These are phyloP conservation scores for Varanus komodoensis DNA, from an alignment of 2,113 vertebrate genomes.

Conservation along the genomic window DNA sequence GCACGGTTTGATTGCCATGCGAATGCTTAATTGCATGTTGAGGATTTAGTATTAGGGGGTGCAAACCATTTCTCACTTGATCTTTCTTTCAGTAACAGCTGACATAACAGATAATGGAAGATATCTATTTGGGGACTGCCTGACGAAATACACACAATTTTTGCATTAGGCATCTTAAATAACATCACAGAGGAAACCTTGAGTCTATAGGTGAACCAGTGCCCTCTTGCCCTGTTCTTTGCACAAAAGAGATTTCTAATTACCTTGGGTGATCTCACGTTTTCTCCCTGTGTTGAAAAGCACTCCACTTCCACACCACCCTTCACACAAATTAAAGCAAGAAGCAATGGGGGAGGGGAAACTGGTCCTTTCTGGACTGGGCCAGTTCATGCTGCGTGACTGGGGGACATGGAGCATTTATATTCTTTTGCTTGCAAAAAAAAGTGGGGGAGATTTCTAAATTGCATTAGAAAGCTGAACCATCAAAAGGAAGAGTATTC, in stretches of 20 bases:
- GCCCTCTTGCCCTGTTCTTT: constrained; percentile 31
- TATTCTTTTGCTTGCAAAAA: not conserved
- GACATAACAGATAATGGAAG: constrained; percentile 65
- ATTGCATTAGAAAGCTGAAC: not conserved
- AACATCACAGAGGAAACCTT: not conserved
- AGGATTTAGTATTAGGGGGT: constrained; percentile 83
- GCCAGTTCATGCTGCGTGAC: not conserved
- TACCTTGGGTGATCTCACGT: not conserved
- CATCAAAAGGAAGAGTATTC: not conserved
- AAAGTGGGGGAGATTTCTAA: not conserved
- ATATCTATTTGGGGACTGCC: constrained; percentile 55
- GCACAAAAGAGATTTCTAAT: not conserved
- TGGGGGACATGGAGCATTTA: not conserved
- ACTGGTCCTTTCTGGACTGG: not conserved
- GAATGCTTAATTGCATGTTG: constrained; percentile 92
- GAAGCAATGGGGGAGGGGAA: not conserved
- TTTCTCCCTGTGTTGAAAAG: constrained; percentile 14
- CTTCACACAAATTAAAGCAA: not conserved
- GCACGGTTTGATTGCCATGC: constrained; percentile 93
- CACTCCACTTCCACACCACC: not conserved
- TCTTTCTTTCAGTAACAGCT: constrained; percentile 71
- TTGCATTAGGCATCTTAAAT: constrained; percentile 19
- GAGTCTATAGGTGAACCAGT: constrained; percentile 7
- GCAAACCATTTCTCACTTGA: constrained; percentile 67
- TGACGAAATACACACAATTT: constrained; percentile 58